These are phyloP conservation scores for Stegana nigrithorax DNA, from an alignment of 2,888 invertebrate genomes.

Conservation along the genomic window DNA sequence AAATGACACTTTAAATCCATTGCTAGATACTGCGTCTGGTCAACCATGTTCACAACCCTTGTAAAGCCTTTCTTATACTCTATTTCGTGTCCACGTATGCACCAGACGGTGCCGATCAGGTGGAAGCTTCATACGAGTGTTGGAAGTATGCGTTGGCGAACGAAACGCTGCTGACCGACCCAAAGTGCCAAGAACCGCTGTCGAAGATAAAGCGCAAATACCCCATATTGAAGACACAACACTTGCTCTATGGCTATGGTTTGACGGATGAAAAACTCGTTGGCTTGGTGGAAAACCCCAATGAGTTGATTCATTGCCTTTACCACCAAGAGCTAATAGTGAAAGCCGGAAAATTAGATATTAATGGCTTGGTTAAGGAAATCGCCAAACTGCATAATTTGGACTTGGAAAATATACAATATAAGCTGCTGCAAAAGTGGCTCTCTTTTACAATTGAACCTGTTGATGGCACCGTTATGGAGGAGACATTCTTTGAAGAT, in stretches of 20 bases:
- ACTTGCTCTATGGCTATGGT: slow-evolving; percentile 64
- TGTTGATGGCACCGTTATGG: slow-evolving; percentile 55
- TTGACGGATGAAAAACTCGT: slow-evolving; percentile 64
- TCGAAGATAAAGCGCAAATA: slow-evolving; percentile 66
- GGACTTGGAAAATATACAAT: slow-evolving; percentile 61
- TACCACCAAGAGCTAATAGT: slow-evolving; percentile 65
- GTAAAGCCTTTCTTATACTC: slow-evolving; percentile 64
- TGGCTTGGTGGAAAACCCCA: slow-evolving; percentile 63
- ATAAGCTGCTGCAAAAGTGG: slow-evolving; percentile 65
- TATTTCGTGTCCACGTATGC: slow-evolving; percentile 66
- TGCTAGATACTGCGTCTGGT: slow-evolving; percentile 62
- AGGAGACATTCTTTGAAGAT: slow-evolving; percentile 67
- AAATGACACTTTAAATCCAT: no score
- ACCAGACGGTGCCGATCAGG: slow-evolving; percentile 67
- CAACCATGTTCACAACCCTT: slow-evolving; percentile 55
- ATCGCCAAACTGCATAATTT: slow-evolving; percentile 61
- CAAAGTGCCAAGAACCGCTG: slow-evolving; percentile 59
- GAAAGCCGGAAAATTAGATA: slow-evolving; percentile 62
- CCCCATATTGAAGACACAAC: slow-evolving; percentile 67
- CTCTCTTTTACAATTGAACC: slow-evolving; percentile 57
- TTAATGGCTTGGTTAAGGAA: slow-evolving; percentile 64
- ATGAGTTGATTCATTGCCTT: slow-evolving; percentile 60
- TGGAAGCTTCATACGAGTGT: slow-evolving; percentile 67
- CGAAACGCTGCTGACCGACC: slow-evolving; percentile 45
- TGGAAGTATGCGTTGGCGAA: slow-evolving; percentile 63